Percentiles rank a stretch among this genome's conserved stretches.
Conservation (phyloP, 1,140 invertebrate species). For the Pararge aegeria region DNA sequence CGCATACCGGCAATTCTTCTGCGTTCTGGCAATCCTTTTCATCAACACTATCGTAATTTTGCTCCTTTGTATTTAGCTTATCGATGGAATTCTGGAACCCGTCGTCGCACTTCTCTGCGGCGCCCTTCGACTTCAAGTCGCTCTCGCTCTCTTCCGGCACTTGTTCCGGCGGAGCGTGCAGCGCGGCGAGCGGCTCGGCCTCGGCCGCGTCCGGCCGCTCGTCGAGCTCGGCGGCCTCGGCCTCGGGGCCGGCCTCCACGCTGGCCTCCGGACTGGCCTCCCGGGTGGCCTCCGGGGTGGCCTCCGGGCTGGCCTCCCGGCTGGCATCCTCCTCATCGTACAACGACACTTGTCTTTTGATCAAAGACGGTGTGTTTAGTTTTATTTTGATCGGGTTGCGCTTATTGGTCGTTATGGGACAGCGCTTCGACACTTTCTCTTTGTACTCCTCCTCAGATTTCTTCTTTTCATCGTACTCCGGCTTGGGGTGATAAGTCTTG, state of each 20-base stretch:
- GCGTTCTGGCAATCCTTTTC: no score
- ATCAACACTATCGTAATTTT: constrained; percentile 1
- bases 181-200: no score
- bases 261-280: constrained; percentile 16
- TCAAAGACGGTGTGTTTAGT: constrained; percentile 61
- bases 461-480: constrained; percentile 37
- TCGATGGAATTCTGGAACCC: not conserved
- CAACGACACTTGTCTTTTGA: constrained; percentile 56
- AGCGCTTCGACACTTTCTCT: constrained; percentile 65
- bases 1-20: not conserved
- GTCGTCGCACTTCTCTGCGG: not conserved
- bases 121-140: not conserved
- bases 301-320: constrained; percentile 24
- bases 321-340: constrained; percentile 65
- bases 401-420: constrained; percentile 65
- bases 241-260: constrained; percentile 16
- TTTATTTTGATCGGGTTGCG: constrained; percentile 75
- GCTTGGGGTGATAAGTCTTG: no score
- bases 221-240: not conserved
- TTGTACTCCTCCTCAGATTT: constrained; percentile 61
- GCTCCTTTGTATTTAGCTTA: not conserved
- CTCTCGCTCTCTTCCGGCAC: not conserved
- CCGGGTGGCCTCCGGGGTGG: constrained; percentile 34
- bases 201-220: no score
- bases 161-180: no score